Evolutionary conservation across 2,797 vertebrate genomes (phyloP).

Genomic region (Nannoperca australis): DNA sequence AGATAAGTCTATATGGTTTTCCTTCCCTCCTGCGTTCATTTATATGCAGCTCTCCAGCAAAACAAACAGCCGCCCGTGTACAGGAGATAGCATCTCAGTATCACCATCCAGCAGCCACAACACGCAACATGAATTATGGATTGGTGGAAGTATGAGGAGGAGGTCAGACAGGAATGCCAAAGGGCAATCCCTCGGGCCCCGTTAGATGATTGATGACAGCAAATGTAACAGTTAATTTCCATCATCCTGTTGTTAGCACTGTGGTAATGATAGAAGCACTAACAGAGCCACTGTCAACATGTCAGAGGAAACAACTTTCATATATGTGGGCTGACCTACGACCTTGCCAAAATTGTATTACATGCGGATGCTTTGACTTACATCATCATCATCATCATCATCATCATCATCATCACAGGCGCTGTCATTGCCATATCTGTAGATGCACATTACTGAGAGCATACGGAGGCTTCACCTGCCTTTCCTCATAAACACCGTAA

Average conservation of each 20-base stretch:
- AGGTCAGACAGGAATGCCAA: conserved; percentile 56
- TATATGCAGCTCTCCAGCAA: conserved; percentile 69
- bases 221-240: conserved; percentile 48
- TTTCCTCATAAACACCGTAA: not conserved
- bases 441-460: conserved; percentile 6
- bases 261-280: conserved; percentile 29
- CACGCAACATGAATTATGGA: conserved; percentile 77
- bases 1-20: conserved; percentile 66
- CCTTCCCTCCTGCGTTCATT: conserved; percentile 61
- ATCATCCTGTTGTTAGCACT: conserved; percentile 45
- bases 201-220: conserved; percentile 57
- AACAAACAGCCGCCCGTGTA: conserved; percentile 72
- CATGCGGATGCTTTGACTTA: conserved; percentile 9
- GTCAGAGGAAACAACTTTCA: conserved; percentile 13
- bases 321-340: conserved; percentile 10
- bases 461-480: not conserved
- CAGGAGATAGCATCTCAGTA: conserved; percentile 70
- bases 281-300: not conserved
- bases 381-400: not conserved
- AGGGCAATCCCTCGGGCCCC: conserved; percentile 52
- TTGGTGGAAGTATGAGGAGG: conserved; percentile 44
- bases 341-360: conserved; percentile 30
- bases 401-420: not conserved
- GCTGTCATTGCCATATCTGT: not conserved
- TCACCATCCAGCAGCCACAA: conserved; percentile 62